These are phyloP conservation scores for Caenorhabditis parvicauda DNA, from an alignment of 2,888 invertebrate genomes.

Conservation along the genomic window DNA sequence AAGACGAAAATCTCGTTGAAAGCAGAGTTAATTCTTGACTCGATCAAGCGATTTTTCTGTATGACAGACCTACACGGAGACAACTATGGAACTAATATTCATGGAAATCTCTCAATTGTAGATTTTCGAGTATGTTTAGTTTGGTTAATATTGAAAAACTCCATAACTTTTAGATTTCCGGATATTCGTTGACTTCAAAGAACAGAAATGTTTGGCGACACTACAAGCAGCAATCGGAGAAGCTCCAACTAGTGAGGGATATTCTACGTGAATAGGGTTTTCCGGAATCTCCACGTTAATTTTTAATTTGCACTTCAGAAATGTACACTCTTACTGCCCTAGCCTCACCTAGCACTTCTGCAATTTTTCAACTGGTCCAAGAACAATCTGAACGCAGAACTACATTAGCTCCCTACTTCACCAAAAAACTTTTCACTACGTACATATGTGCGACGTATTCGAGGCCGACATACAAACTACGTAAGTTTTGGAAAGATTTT, in stretches of 20 bases:
- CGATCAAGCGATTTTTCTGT: not conserved
- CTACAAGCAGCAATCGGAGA: conserved; percentile 2
- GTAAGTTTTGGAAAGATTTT: too few species aligned
- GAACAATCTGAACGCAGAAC: too few species aligned
- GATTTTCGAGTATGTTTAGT: conserved; percentile 5
- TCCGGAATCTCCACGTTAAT: too few species aligned
- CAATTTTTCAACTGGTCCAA: too few species aligned
- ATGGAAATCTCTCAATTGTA: conserved; percentile 3
- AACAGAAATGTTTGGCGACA: not conserved
- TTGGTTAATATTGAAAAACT: conserved; percentile 1
- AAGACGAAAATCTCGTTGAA: not conserved
- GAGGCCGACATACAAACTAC: too few species aligned
- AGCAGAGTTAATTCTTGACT: not conserved
- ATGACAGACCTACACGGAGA: conserved; percentile 1
- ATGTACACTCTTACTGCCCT: too few species aligned
- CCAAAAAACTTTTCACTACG: too few species aligned
- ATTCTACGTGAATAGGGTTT: not conserved
- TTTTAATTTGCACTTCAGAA: too few species aligned
- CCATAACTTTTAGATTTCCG: conserved; percentile 5
- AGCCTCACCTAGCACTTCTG: too few species aligned
- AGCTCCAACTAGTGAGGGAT: not conserved
- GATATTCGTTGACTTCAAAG: not conserved
- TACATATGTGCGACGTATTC: too few species aligned
- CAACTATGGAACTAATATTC: not conserved
- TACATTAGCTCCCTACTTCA: too few species aligned